Evolutionary conservation across 2,888 invertebrate species (phyloP).

Genomic region (Brenthis daphne): DNA sequence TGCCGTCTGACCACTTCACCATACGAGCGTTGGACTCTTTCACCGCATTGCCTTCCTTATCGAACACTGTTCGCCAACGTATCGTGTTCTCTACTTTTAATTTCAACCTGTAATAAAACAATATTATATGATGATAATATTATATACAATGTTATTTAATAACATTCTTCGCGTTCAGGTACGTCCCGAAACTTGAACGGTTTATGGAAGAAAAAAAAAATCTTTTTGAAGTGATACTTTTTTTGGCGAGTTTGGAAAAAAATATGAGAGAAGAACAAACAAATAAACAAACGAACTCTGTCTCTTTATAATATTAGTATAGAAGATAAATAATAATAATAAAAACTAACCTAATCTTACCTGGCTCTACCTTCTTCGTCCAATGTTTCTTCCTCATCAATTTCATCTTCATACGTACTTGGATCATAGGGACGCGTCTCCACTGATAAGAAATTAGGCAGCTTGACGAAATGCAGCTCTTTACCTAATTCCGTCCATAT

Average conservation of each 20-base stretch:
- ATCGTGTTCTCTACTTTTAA: constrained; percentile 98
- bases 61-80: constrained; percentile 93
- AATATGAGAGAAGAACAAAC: no score
- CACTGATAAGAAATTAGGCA: constrained; percentile 99
- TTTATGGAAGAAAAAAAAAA: neutral
- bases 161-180: no score
- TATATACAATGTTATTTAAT: no score
- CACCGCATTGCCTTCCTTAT: constrained; percentile 89
- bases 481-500: constrained; percentile 95
- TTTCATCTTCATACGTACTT: constrained; percentile 98
- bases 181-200: neutral
- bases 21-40: constrained; percentile 97
- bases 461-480: constrained; percentile 96
- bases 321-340: neutral
- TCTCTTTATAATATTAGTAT: no score
- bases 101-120: constrained; percentile 85
- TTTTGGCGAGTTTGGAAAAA: no score
- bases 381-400: constrained; percentile 98
- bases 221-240: no score
- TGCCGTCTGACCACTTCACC: constrained; percentile 99
- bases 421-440: constrained; percentile 98
- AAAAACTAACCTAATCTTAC: constrained; percentile 51
- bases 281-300: no score
- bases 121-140: no score
- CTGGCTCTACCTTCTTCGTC: constrained; percentile 98